Base-by-base conservation (phyloP, 2,113 vertebrate genomes). In the Lepisosteus oculatus region DNA sequence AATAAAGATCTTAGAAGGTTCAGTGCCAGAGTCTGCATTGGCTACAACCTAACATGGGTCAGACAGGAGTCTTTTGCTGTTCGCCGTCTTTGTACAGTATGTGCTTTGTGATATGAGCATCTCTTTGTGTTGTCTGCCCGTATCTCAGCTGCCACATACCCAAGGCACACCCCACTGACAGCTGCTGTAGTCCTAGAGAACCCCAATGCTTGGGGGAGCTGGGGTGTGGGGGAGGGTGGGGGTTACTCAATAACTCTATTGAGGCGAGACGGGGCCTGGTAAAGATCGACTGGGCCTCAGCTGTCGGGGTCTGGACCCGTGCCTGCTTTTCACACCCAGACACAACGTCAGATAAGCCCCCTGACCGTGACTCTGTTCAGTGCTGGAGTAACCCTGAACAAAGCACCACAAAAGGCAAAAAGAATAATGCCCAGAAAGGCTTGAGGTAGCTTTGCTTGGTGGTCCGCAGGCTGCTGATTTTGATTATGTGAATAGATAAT, bases 271-370 rank as follows among this genome's bases (percentile, higher is more conserved):
- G 55, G 61, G 61, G 61, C 17, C 85, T 83, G 85, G 84, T 81
- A 83, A 78, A 80, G 71, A 76, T 86, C 87, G 86, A 80, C 12
- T 13, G 9, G 41, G 12, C 64, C 64, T 45, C 9, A 45, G 64
- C 64, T 65, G 64, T 65, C 29, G 17, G 0, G 63, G 63, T 43
- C 4, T 65, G 14, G 57, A 61, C 15, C 15, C 2, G 13, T 81
- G 73, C 75, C 41, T 83, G 64, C 76, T 15, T 13, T 9, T 15
- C 11, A 42, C 45, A 47, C 43, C 8, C 64, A 47, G n/a, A 66
- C 43, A 65, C 43, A 12, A 47, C 6, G 42, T 6, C 11, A n/a
- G 6, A 66, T 3, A 8, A 47, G 42, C 64, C 64, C 64, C 43
- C 15, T 6, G 64, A 6, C 64, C 14, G 5, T 51, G 47, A 6